phyloP scores from a whole-genome alignment of 2,888 invertebrate species.

The Mythimna albipuncta region DNA sequence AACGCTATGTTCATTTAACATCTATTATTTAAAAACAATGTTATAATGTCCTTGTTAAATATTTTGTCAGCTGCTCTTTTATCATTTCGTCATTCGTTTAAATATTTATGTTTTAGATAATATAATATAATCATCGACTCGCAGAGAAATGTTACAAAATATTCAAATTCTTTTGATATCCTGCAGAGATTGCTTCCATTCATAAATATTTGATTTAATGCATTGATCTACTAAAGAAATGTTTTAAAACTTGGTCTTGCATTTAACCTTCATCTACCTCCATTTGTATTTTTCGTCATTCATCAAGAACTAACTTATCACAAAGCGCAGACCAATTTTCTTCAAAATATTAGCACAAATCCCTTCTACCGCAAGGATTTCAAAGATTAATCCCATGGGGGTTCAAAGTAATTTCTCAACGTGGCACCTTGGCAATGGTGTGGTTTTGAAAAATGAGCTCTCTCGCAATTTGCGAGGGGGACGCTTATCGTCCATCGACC shows the following conservation, averaged over 20 bases:
- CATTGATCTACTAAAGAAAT: neutral
- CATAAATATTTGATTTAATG: slow-evolving; percentile 10
- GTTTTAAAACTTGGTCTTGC: slow-evolving; percentile 3
- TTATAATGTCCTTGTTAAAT: slow-evolving; percentile 27
- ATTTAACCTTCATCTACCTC: neutral
- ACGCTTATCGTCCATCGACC: slow-evolving; percentile 65
- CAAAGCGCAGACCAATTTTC: neutral
- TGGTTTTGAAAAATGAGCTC: slow-evolving; percentile 66
- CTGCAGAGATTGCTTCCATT: neutral
- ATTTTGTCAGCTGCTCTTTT: slow-evolving; percentile 49
- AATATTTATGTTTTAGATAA: slow-evolving; percentile 44
- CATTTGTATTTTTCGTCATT: neutral
- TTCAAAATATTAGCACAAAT: slow-evolving; percentile 26
- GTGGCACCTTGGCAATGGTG: slow-evolving; percentile 46
- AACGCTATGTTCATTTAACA: slow-evolving; percentile 18
- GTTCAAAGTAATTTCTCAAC: slow-evolving; percentile 63
- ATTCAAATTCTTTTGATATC: slow-evolving; percentile 36
- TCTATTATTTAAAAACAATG: slow-evolving; percentile 31
- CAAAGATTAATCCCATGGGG: slow-evolving; percentile 48
- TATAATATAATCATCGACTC: slow-evolving; percentile 31
- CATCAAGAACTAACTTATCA: slow-evolving; percentile 5
- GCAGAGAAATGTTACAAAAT: slow-evolving; percentile 30
- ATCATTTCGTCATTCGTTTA: slow-evolving; percentile 43
- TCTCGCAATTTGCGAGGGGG: slow-evolving; percentile 62
- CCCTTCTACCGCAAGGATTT: slow-evolving; percentile 20